These are phyloP conservation scores for Drosophila kanekoi DNA, from an alignment of 2,888 invertebrate genomes.

Conservation along the genomic window DNA sequence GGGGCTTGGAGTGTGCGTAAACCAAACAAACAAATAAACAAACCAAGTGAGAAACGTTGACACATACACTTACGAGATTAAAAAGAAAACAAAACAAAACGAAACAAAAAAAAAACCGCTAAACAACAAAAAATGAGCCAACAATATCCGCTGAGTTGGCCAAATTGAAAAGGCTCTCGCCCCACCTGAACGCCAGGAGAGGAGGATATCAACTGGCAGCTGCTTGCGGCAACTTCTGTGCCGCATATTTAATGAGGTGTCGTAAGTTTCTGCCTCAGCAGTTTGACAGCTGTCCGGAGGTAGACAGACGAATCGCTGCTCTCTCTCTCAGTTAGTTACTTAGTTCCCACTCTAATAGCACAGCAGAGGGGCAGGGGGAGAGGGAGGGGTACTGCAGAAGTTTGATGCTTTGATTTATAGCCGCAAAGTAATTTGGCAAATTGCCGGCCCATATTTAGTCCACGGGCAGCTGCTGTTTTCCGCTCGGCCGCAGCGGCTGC, in stretches of 20 bases:
- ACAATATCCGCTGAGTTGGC: constrained; percentile 50
- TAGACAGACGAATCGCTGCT: constrained; percentile 44
- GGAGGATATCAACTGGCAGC: constrained; percentile 20
- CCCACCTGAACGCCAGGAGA: constrained; percentile 32
- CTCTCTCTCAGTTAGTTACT: constrained; percentile 24
- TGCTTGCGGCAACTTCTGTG: constrained; percentile 40
- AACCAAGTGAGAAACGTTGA: constrained; percentile 69
- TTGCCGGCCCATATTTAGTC: constrained; percentile 32
- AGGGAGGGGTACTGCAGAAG: too few relatives aligned
- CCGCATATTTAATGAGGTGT: constrained; percentile 66
- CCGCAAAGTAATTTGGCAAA: constrained; percentile 67
- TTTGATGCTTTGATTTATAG: constrained; percentile 69
- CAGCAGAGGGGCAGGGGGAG: not conserved
- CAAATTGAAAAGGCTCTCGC: constrained; percentile 57
- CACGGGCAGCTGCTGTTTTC: not conserved
- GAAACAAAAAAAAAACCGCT: not conserved
- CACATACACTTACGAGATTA: constrained; percentile 80
- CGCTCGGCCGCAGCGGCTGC: not conserved
- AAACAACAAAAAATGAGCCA: constrained; percentile 3
- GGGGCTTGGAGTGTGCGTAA: constrained; percentile 65
- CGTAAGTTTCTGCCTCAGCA: constrained; percentile 65
- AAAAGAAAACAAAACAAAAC: constrained; percentile 38
- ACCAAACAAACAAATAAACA: constrained; percentile 46
- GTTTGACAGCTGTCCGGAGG: constrained; percentile 64
- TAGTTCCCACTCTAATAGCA: constrained; percentile 1